Conservation (phyloP, 2,888 invertebrate genomes). For the Ochropleura plecta region DNA sequence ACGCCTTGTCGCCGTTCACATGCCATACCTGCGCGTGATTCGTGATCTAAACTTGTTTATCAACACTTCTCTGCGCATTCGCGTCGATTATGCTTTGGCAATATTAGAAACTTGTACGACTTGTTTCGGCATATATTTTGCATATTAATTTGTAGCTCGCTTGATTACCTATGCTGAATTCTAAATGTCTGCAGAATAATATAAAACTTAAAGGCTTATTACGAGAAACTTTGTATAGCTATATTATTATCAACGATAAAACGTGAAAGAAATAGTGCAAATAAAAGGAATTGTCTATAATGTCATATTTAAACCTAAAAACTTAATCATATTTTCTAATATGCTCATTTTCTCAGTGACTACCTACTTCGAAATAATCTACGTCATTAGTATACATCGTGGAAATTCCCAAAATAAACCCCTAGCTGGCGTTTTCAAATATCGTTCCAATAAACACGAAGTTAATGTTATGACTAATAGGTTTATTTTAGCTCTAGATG, state of each 20-base stretch:
- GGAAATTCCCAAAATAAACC: neutral
- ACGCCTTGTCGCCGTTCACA: slow-evolving; percentile 84
- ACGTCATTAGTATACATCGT: neutral
- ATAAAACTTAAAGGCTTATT: slow-evolving; percentile 10
- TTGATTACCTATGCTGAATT: slow-evolving; percentile 24
- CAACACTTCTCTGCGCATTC: slow-evolving; percentile 64
- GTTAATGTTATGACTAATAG: slow-evolving; percentile 29
- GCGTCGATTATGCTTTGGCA: slow-evolving; percentile 61
- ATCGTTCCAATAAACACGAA: slow-evolving; percentile 19
- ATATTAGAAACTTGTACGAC: slow-evolving; percentile 58
- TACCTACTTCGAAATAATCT: neutral
- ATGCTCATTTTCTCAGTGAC: neutral
- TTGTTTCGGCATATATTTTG: slow-evolving; percentile 56
- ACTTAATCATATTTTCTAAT: neutral
- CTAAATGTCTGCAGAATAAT: slow-evolving; percentile 30
- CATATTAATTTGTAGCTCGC: slow-evolving; percentile 54
- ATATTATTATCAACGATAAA: neutral
- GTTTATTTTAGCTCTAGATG: slow-evolving; percentile 4
- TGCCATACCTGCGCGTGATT: slow-evolving; percentile 79
- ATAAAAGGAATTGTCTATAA: neutral
- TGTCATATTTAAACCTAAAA: too few species aligned
- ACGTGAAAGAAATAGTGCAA: slow-evolving; percentile 2
- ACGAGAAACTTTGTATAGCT: slow-evolving; percentile 5
- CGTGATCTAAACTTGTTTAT: slow-evolving; percentile 85
- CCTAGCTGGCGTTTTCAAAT: slow-evolving; percentile 6